Conservation (phyloP, 2,888 invertebrate species). For the Anarsia innoxiella region DNA sequence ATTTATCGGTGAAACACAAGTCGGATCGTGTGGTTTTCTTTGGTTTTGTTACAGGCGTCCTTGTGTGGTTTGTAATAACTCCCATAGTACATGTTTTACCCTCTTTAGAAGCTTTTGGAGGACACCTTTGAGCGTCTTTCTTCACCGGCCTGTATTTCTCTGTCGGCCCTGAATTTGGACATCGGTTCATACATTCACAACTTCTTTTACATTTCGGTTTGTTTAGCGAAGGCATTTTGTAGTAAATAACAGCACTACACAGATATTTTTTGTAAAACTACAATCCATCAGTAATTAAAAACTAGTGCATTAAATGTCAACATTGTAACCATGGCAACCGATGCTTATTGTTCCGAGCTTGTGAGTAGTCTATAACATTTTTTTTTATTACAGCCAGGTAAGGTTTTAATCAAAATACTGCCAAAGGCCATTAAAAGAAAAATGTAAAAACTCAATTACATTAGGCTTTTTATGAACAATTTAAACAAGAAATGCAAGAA, state of each 20-base stretch:
- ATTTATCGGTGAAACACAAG: conserved; percentile 25
- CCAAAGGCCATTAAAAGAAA: too few species aligned
- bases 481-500: too few species aligned
- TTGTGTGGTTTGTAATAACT: conserved; percentile 21
- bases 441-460: too few species aligned
- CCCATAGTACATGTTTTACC: conserved; percentile 42
- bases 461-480: too few species aligned
- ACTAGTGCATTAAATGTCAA: too few species aligned
- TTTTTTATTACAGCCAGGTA: too few species aligned
- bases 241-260: background rate
- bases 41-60: conserved; percentile 20
- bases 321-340: too few species aligned
- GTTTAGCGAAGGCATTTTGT: conserved; percentile 18
- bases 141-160: conserved; percentile 22
- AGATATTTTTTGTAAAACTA: too few species aligned
- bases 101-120: conserved; percentile 17
- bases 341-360: too few species aligned
- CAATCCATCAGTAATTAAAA: too few species aligned
- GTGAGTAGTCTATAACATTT: too few species aligned
- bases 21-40: conserved; percentile 53
- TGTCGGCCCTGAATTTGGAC: conserved; percentile 9
- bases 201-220: conserved; percentile 13
- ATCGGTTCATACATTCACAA: conserved; percentile 22
- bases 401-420: too few species aligned
- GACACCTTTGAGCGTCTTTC: conserved; percentile 23